phyloP scores from a whole-genome alignment of 1,140 invertebrate species.

The Trichonephila clavata region DNA sequence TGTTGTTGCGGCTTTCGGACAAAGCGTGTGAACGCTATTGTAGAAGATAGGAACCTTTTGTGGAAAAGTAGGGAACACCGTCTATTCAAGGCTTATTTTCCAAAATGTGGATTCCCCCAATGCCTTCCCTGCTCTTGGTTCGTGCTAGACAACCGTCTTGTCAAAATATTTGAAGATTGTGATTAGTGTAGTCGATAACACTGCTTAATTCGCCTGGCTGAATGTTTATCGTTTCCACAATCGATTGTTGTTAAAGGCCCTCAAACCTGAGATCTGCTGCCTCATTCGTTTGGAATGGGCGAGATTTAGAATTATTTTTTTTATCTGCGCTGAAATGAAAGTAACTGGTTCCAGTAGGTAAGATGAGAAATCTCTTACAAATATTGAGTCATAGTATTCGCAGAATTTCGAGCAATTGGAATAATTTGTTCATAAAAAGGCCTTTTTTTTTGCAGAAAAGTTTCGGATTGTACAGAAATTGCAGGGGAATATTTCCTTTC shows the following conservation, averaged over 20 bases:
- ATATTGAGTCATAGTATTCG: too few species aligned
- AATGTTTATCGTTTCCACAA: not conserved
- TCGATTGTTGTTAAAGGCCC: not conserved
- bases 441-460: too few species aligned
- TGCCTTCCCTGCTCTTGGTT: not conserved
- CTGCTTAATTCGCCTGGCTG: constrained; percentile 11
- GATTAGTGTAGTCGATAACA: constrained; percentile 19
- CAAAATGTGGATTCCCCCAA: not conserved
- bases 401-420: too few species aligned
- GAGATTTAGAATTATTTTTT: too few species aligned
- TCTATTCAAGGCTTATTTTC: not conserved
- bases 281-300: too few species aligned
- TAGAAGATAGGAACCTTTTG: not conserved
- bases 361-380: too few species aligned
- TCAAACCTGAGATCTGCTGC: not conserved
- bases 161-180: constrained; percentile 12
- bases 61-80: not conserved
- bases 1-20: constrained; percentile 16
- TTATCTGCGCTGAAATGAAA: too few species aligned
- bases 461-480: too few species aligned
- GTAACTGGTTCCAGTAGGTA: too few species aligned
- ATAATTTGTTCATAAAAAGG: too few species aligned
- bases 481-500: too few species aligned
- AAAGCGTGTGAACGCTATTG: not conserved
- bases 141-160: not conserved